Percentiles rank a stretch among this genome's conserved stretches.
phyloP scores from a whole-genome alignment of 2,797 vertebrate genomes.

The Furcifer pardalis region DNA sequence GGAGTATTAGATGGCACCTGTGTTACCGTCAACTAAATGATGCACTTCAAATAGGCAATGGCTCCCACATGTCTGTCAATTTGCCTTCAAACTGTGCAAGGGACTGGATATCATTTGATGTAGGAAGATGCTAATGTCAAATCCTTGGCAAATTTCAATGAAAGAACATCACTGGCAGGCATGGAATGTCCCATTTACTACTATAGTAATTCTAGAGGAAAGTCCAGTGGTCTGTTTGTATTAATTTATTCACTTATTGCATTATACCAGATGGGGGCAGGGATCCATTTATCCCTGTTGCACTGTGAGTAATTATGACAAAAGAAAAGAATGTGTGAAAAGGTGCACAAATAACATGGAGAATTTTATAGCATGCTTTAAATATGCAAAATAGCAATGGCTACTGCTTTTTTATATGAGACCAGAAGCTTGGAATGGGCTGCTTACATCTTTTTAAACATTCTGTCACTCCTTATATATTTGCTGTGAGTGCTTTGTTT shows the following conservation, averaged over 20 bases:
- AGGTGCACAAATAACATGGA: too few relatives aligned
- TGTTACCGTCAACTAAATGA: background rate
- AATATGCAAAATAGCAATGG: too few relatives aligned
- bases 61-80: background rate
- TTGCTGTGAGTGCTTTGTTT: too few relatives aligned
- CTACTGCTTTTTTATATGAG: too few relatives aligned
- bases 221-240: background rate
- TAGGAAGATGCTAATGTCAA: background rate
- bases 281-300: too few relatives aligned
- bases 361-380: too few relatives aligned
- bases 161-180: background rate
- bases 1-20: slow-evolving; percentile 7
- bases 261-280: too few relatives aligned
- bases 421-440: too few relatives aligned
- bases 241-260: background rate
- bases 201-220: background rate
- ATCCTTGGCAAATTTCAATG: background rate
- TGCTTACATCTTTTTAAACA: too few relatives aligned
- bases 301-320: too few relatives aligned
- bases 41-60: background rate
- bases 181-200: background rate
- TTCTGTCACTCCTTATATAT: too few relatives aligned
- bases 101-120: background rate
- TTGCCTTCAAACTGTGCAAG: background rate
- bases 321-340: too few relatives aligned